Evolutionary conservation across 2,888 invertebrate genomes (phyloP).

Genomic region (Ceratothoa steindachneri): DNA sequence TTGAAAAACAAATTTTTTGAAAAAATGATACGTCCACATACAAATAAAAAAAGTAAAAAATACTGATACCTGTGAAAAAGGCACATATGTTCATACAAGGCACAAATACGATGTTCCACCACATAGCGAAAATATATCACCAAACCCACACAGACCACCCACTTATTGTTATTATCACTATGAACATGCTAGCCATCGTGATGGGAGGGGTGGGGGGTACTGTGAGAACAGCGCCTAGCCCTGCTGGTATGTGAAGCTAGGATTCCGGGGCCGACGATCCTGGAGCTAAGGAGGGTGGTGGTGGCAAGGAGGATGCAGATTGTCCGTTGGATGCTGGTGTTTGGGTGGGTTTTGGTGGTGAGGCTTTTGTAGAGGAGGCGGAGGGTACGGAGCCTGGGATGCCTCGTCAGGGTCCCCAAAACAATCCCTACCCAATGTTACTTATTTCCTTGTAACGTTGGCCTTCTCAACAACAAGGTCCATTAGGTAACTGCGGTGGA

Average conservation of each 20-base stretch:
- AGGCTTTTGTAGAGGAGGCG: conserved; percentile 5
- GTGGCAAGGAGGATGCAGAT: conserved; percentile 14
- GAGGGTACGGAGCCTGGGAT: background rate
- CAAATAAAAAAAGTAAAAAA: no score
- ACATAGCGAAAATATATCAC: no score
- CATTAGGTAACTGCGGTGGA: no score
- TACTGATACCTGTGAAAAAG: no score
- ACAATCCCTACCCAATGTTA: conserved; percentile 9
- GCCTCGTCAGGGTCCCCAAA: no score
- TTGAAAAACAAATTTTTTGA: no score
- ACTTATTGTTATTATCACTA: conserved; percentile 13
- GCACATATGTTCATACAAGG: no score
- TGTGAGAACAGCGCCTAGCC: conserved; percentile 15
- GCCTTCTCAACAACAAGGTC: no score
- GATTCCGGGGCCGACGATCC: conserved; percentile 11
- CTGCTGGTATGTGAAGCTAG: conserved; percentile 11
- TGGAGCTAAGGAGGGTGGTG: conserved; percentile 15
- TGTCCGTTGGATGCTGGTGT: conserved; percentile 6
- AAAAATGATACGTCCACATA: no score
- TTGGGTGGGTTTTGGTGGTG: conserved; percentile 8
- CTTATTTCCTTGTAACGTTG: conserved; percentile 12
- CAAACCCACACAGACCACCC: no score
- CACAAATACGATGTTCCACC: no score
- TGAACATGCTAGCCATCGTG: conserved; percentile 9
- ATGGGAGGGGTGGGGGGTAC: conserved; percentile 14